Conservation (phyloP, 1,140 invertebrate species). For the Liolophura sinensis region DNA sequence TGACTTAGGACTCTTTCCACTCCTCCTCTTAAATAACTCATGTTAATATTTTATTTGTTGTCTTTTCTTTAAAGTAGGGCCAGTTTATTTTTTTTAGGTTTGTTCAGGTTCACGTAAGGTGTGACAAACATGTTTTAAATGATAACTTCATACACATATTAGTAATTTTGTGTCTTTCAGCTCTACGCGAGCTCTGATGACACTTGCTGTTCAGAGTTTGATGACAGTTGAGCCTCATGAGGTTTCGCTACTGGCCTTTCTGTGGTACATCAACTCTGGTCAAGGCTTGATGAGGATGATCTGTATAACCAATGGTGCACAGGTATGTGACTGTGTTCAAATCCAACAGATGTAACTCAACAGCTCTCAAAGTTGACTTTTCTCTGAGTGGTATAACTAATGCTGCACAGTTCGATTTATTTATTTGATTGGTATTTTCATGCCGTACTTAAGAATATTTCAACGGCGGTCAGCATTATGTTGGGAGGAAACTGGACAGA, state of each 20-base stretch:
- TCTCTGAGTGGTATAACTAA: no score
- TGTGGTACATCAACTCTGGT: conserved; percentile 53
- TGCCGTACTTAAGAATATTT: no score
- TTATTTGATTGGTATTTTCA: no score
- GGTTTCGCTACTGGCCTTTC: conserved; percentile 48
- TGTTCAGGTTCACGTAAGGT: not conserved
- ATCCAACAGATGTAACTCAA: conserved; percentile 10
- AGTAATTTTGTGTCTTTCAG: conserved; percentile 12
- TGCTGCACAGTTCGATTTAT: no score
- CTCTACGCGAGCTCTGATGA: conserved; percentile 12
- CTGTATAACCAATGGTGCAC: conserved; percentile 27
- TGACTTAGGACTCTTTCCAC: no score
- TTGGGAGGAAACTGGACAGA: no score
- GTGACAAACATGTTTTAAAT: not conserved
- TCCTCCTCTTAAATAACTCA: no score
- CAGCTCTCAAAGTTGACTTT: conserved; percentile 8
- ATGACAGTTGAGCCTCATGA: conserved; percentile 47
- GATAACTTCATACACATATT: not conserved
- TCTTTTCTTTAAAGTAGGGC: not conserved
- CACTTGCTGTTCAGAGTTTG: conserved; percentile 12
- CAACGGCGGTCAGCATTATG: no score
- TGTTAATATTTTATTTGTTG: no score
- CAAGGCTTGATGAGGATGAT: conserved; percentile 18
- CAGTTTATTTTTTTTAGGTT: not conserved
- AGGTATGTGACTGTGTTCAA: conserved; percentile 19